These are phyloP conservation scores for Diadumene lineata DNA, from an alignment of 92 coral and sea anemone genomes.

Conservation along the genomic window DNA sequence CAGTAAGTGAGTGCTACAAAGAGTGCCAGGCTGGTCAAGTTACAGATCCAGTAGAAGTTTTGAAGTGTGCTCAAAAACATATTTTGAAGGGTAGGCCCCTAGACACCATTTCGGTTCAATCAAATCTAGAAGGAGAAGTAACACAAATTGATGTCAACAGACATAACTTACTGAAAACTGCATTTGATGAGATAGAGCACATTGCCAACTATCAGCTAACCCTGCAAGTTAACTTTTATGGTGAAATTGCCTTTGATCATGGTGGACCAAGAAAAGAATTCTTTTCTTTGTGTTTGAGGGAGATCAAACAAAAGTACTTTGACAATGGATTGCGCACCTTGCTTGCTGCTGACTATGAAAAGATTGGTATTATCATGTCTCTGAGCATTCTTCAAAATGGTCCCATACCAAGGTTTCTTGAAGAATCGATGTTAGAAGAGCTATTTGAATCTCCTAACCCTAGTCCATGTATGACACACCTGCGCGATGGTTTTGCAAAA, in stretches of 20 bases:
- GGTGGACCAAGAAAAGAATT: conserved; percentile 60
- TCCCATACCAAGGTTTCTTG: no score
- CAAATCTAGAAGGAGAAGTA: neutral
- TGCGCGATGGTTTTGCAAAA: no score
- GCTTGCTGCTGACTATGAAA: no score
- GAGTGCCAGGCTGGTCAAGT: neutral
- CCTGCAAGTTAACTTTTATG: conserved; percentile 49
- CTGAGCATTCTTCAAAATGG: no score
- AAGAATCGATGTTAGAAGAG: no score
- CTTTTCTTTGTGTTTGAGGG: no score
- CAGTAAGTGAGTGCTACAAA: neutral
- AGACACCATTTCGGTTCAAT: neutral
- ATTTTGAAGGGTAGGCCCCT: neutral
- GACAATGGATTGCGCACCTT: no score
- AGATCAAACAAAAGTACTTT: no score
- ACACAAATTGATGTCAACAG: conserved; percentile 19
- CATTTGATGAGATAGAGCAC: conserved; percentile 45
- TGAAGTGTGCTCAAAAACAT: neutral
- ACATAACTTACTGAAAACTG: conserved; percentile 27
- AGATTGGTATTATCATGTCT: no score
- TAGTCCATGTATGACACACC: no score
- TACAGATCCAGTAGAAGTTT: neutral
- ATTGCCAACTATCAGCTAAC: conserved; percentile 39
- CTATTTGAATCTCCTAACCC: no score
- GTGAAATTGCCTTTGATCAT: conserved; percentile 41